phyloP scores from a whole-genome alignment of 2,113 vertebrate genomes.

The Calidris pygmaea region DNA sequence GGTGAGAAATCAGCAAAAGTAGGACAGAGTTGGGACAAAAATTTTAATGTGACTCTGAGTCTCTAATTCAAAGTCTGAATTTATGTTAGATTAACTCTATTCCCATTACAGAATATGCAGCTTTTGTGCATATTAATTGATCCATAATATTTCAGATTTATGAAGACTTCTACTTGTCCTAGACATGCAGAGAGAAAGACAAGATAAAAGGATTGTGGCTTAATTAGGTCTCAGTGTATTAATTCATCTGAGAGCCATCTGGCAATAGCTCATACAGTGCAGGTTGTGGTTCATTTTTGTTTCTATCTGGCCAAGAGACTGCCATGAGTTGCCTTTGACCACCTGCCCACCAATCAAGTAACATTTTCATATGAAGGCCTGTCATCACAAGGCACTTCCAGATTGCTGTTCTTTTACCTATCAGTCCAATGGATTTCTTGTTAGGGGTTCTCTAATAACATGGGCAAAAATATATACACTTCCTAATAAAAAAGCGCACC shows the following conservation, averaged over 20 bases:
- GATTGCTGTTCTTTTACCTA: not conserved
- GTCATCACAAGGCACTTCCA: not conserved
- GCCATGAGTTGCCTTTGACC: not conserved
- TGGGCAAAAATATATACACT: not conserved
- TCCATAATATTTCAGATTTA: slow-evolving; percentile 11
- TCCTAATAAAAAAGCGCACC: not conserved
- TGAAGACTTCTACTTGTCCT: slow-evolving; percentile 5
- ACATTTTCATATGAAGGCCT: not conserved
- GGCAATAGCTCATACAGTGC: not conserved
- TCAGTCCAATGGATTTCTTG: not conserved
- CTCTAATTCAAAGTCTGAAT: not conserved
- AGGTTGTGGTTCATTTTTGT: not conserved
- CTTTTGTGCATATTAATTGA: slow-evolving; percentile 10
- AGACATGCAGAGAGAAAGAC: not conserved
- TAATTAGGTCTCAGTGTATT: slow-evolving; percentile 26
- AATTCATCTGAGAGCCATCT: not conserved
- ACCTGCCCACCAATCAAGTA: not conserved
- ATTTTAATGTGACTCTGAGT: not conserved
- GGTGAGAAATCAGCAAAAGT: not conserved
- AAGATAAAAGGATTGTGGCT: slow-evolving; percentile 10
- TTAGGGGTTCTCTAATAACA: not conserved
- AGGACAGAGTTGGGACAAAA: not conserved
- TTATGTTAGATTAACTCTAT: not conserved
- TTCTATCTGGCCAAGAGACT: not conserved
- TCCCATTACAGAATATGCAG: not conserved